Evolutionary conservation across 2,888 invertebrate species (phyloP).

Genomic region (Chalcosyrphus nemorum): DNA sequence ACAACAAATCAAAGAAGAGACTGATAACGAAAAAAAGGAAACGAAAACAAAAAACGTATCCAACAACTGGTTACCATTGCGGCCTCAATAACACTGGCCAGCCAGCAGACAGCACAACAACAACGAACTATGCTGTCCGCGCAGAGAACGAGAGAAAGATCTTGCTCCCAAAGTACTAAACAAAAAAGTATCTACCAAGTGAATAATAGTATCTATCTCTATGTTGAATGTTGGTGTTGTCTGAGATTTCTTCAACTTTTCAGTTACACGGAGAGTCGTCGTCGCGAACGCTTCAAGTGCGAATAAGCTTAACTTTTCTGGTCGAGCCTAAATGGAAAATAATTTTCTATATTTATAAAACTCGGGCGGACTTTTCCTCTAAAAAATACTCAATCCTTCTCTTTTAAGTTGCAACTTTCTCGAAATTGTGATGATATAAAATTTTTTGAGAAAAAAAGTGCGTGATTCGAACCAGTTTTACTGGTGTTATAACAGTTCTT

Average conservation of each 20-base stretch:
- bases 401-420: too few species aligned
- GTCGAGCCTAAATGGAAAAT: neutral
- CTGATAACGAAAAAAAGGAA: conserved; percentile 49
- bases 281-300: conserved; percentile 67
- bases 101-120: conserved; percentile 1
- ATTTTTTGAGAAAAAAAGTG: neutral
- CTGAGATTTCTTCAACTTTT: conserved; percentile 63
- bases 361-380: conserved; percentile 13
- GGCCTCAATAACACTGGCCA: conserved; percentile 53
- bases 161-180: conserved; percentile 20
- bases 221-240: conserved; percentile 37
- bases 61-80: conserved; percentile 58
- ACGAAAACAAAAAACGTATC: neutral
- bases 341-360: neutral
- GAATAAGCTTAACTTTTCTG: conserved; percentile 34
- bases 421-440: conserved; percentile 3
- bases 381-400: too few species aligned
- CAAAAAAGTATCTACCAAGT: conserved; percentile 35
- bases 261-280: conserved; percentile 69
- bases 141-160: conserved; percentile 22
- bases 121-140: neutral
- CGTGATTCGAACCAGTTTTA: conserved; percentile 27
- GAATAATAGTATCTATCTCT: conserved; percentile 38
- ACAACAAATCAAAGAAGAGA: conserved; percentile 37
- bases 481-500: neutral